Evolutionary conservation across 2,797 vertebrate genomes (phyloP).

Genomic region (Ciconia nigra): DNA sequence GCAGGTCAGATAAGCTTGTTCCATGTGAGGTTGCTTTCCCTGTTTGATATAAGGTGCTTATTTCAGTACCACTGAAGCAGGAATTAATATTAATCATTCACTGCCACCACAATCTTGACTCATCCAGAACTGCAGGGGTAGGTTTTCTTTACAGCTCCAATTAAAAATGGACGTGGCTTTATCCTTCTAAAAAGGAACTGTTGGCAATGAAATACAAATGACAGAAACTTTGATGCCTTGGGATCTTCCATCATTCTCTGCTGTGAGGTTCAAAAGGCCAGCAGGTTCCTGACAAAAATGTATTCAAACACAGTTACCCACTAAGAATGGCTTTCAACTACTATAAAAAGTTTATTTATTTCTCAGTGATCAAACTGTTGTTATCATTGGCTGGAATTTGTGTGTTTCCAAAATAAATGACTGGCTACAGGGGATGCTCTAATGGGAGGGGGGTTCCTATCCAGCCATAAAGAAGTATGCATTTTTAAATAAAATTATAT

Average conservation of each 20-base stretch:
- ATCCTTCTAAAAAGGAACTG: neutral
- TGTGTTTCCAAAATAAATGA: neutral
- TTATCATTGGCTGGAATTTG: neutral
- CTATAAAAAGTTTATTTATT: neutral
- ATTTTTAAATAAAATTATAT: slow-evolving; percentile 3
- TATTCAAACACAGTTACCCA: neutral
- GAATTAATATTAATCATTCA: neutral
- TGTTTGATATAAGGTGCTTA: neutral
- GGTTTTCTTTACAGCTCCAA: neutral
- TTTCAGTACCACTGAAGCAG: neutral
- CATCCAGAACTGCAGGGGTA: neutral
- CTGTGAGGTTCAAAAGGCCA: neutral
- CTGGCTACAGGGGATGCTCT: neutral
- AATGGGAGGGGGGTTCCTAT: neutral
- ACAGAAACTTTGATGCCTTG: neutral
- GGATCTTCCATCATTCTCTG: neutral
- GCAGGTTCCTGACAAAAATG: neutral
- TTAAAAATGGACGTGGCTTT: neutral
- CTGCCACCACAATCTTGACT: neutral
- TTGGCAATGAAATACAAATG: neutral
- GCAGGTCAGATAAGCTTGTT: neutral
- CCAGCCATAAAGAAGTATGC: neutral
- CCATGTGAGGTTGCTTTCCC: neutral
- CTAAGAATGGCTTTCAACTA: neutral
- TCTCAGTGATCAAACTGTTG: neutral